Conservation (phyloP, 2,113 vertebrate species). For the Felis chaus region DNA sequence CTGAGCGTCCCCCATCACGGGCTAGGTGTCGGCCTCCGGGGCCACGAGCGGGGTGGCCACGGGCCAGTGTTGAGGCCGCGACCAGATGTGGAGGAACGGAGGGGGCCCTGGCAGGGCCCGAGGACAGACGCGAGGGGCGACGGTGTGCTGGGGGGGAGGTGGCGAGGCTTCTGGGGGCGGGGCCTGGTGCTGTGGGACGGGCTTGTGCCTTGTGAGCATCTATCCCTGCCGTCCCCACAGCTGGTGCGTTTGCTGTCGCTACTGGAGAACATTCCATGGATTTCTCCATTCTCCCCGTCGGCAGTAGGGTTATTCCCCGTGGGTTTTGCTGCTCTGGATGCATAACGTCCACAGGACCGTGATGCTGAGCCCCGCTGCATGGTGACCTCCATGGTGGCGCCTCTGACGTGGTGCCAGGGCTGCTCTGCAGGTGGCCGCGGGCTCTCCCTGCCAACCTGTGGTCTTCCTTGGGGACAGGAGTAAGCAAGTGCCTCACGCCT, state of each 20-base stretch:
- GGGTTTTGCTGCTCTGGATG: neutral
- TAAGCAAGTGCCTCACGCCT: rapidly evolving
- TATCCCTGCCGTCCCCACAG: rapidly evolving
- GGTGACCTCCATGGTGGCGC: rapidly evolving
- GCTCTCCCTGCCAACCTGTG: neutral
- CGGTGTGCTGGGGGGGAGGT: no score
- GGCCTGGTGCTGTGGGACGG: neutral
- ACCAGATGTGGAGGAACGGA: neutral
- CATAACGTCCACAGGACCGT: rapidly evolving
- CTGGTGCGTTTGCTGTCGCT: rapidly evolving
- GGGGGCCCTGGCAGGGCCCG: rapidly evolving
- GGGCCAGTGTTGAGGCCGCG: rapidly evolving
- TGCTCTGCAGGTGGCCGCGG: neutral
- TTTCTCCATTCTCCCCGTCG: neutral
- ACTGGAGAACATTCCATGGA: neutral
- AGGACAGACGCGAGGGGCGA: neutral
- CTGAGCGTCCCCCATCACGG: no score
- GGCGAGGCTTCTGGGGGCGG: neutral
- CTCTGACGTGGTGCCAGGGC: neutral
- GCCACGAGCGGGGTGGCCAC: neutral
- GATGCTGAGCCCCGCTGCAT: no score
- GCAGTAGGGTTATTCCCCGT: neutral
- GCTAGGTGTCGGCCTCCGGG: neutral
- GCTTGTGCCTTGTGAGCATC: rapidly evolving
- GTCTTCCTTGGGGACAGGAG: no score